Evolutionary conservation across 2,113 vertebrate genomes (phyloP), one percentile per base, ranked within the genome.

Genomic region (Salvelinus alpinus): DNA sequence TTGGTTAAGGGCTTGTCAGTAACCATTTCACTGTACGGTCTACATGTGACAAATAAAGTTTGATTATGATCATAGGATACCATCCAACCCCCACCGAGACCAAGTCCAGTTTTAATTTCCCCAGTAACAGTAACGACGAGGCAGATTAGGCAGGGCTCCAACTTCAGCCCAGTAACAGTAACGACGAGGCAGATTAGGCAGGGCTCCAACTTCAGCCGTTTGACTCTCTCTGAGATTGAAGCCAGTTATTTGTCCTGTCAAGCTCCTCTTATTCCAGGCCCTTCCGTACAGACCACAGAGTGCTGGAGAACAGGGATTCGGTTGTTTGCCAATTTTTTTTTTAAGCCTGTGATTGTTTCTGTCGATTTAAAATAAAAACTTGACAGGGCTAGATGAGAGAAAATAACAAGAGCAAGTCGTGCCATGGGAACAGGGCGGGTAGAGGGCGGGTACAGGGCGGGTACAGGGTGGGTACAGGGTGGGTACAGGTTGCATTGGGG

Each of bases 321-420:
- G 1, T 0, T 0, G 1, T 29, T 18, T 74, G 87, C 88, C 90
- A 90, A 88, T 77, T 80, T 51, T 16, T 16, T 78, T 76, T 76
- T 38, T 67, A 77, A 81, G 77, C 77, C 80, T 81, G 71, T 73
- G 80, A 90, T 87, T 87, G 80, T 87, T 85, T 82, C 79, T 89
- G 88, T 85, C 75, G 5, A 4, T 70, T 70, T 76, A 59, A 31
- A 24, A 76, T 62, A 60, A 25, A 85, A 70, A 79, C 59, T 72
- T 47, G 66, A 51, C 74, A 78, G 72, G 77, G 38, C 74, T 25
- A 64, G 86, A 84, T n/a, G 38, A 79, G 81, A 6, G 57, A 75
- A 86, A 88, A 88, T 77, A 88, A 88, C 86, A 88, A 79, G 57
- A 78, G 57, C 44, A 81, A 38, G 68, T 16, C 18, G 68, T 75